Evolutionary conservation across 2,888 invertebrate species (phyloP), one percentile per base, ranked within the genome.

Genomic region (Epinotia nisella): DNA sequence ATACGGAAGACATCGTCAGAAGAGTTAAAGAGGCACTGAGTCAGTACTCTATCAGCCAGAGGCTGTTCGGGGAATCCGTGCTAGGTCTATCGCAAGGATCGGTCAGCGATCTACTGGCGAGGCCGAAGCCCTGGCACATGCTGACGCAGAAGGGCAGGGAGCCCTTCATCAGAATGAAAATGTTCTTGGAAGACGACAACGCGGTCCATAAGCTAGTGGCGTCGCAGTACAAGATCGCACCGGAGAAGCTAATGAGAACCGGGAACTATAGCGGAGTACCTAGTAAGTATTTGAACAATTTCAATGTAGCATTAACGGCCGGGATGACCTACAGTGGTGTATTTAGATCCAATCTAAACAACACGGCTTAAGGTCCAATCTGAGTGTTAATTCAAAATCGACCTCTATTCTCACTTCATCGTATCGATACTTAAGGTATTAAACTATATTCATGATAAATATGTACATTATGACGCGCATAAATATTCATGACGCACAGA

Each of bases 71-170:
- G 10, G 99, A 99, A 89, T 98, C 98, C 1, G 99, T 99, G n/a
- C 94, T 99, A 74, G 99, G 99, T 0, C 91, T 99, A 68, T 98
- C 98, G 1, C 99, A 99, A 89, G 99, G 99, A 51, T 98, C 98
- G 4, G 99, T 99, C 0, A 99, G 99, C 61, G 99, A 99, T 90
- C 94, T 99, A 56, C 94, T 99, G 76, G 99, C 99, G 29, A 94
- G 99, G 67, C 99, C 99, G 49, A 99, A 99, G 88, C 98, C 99
- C 0, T 99, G 99, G 99, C 98, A 98, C 87, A 99, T 99, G 98
- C 94, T 99, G 65, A 99, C 99, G 15, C 98, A 98, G 85, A 99
- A 99, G 89, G 98, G 98, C 1, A 95, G 99, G 35, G 99, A 99
- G 85, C 99, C 99, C 0, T 99, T 99, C 92, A 99, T 99, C 76